Percentiles rank a stretch among this genome's conserved stretches.
phyloP scores from a whole-genome alignment of 2,113 vertebrate genomes.

The Indicator indicator region DNA sequence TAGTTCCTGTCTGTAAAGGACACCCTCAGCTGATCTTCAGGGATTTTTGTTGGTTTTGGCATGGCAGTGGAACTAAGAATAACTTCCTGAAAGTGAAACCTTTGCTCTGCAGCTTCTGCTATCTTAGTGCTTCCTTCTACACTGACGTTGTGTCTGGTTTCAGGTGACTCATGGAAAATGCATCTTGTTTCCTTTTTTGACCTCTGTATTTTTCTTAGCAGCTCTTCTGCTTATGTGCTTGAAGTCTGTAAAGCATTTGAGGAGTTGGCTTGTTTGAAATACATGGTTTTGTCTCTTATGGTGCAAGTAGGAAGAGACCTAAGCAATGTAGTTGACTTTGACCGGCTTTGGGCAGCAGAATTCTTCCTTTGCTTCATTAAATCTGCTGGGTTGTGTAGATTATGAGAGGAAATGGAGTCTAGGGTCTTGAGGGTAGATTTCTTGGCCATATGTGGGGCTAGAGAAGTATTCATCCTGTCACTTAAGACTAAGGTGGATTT shows the following conservation, averaged over 20 bases:
- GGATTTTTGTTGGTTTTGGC: not conserved
- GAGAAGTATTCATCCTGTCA: not conserved
- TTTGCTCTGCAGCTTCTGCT: not conserved
- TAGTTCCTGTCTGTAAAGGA: not conserved
- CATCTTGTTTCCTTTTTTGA: not conserved
- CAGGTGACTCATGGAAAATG: not conserved
- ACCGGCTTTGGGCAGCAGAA: not conserved
- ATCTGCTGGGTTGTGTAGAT: not conserved
- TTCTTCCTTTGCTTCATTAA: not conserved
- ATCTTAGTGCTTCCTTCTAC: not conserved
- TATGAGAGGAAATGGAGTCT: not conserved
- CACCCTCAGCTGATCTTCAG: not conserved
- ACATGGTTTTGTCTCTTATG: not conserved
- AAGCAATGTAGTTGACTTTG: not conserved
- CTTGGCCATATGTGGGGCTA: not conserved
- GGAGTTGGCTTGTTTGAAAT: not conserved
- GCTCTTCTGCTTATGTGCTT: not conserved
- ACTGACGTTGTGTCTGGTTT: not conserved
- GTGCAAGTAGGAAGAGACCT: not conserved
- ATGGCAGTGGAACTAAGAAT: not conserved
- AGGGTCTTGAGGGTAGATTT: not conserved
- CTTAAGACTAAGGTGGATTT: not conserved
- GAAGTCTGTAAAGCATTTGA: not conserved
- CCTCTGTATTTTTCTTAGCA: not conserved
- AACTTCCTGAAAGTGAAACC: not conserved